Base-by-base conservation (phyloP, 2,888 invertebrate genomes). In the Tuta absoluta region DNA sequence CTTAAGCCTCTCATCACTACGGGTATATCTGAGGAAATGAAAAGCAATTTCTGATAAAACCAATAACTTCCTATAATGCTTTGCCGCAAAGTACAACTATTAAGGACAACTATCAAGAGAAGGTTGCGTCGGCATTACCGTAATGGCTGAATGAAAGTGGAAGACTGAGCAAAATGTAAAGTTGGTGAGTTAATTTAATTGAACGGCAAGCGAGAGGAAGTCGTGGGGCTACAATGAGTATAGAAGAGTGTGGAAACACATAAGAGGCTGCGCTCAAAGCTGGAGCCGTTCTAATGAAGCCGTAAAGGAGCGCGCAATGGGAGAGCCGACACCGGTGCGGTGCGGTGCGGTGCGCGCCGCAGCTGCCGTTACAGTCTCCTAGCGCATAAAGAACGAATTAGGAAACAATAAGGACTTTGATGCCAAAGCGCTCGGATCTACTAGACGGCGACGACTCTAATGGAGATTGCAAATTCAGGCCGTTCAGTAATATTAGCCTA, bases 361-460 rank as follows among this genome's bases (percentile, higher is more conserved):
- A 82, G 84, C 83, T 84, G 84, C 75, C 78, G 79, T 82, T 86
- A 86, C 83, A 84, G 82, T 82, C 81, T 80, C 79, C 75, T 82
- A 77, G 79, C 79, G 77, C 75, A 76, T 76, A 78, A 77, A 78
- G 75, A 77, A 74, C 66, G 73, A 72, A 78, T 79, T 78, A 72
- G 71, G 72, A 78, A 76, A 78, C 78, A 78, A 75, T 75, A 73
- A 75, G 67, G 70, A 75, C 72, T 73, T 38, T 58, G 19, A 37
- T 58, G 37, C 58, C 14, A 12, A 58, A 58, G 19, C 38, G 33
- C 38, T 38, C 21, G 58, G 58, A 21, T 58, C 58, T 58, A 21
- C 10, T 19, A 11, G 8, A 58, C 21, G 11, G 38, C 58, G 38
- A 14, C 38, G 10, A 21, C 37, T 58, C 14, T 37, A 58, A 37